Evolutionary conservation across 2,888 invertebrate genomes (phyloP), one percentile per base, ranked within the genome.

Genomic region (Cenopis cana): DNA sequence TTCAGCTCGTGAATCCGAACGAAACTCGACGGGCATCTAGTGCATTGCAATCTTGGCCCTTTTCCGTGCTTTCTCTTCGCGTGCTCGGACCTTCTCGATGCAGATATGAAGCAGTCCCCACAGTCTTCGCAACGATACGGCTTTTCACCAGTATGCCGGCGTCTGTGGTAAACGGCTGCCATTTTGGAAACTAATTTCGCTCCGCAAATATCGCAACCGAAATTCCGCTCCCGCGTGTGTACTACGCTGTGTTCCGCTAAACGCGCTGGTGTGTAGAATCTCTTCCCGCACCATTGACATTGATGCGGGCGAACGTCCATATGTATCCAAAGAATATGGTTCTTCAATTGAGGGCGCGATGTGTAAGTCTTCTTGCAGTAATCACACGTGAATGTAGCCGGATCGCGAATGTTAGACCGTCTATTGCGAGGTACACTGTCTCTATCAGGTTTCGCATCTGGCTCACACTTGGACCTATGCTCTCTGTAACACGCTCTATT

Each of bases 201-300:
- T 14, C 91, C 89, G 78, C 95, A 95, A 62, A 94, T 87, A 68
- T 93, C 91, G 72, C 95, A 95, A 74, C 87, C 89, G 75, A 92
- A 94, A 60, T 94, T 94, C 73, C 94, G 84, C 57, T 84, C 93
- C 14, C 93, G 85, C 0, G 94, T 94, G 75, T 95, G 95, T 0
- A 94, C 94, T 0, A 94, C 89, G 3, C 87, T 86, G 67, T 95
- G 95, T 71, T 94, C 94, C 0, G 92, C 91, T 68, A 94, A 77
- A 24, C 94, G 85, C 0, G 92, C 90, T 4, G 93, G 87, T 0
- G 94, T 93, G 72, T 92, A 94, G 73, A 94, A 95, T 74, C 93
- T 83, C 50, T 93, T 94, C 0, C 89, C 88, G 72, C 95, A 95
- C 84, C 90, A 90, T 29, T 90, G 88, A 74, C 94, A 95, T 74